phyloP scores from a whole-genome alignment of 37 sponge, comb jelly and placozoan genomes.

The Haliclona indistincta region DNA sequence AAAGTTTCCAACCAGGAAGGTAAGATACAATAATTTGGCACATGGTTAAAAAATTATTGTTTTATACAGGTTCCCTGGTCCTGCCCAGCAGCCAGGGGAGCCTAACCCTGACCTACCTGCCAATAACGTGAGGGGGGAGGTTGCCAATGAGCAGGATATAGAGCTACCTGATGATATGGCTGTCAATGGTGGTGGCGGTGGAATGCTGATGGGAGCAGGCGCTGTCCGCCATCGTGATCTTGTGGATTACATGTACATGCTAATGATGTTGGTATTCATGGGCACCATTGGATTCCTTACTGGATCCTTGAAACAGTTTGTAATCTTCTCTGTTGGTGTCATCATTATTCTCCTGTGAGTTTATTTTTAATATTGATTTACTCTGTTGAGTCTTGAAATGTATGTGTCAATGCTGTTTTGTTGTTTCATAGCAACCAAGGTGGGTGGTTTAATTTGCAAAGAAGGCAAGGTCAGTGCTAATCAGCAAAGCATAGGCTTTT shows the following conservation, averaged over 20 bases:
- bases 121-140: not conserved
- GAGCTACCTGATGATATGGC: conserved; percentile 23
- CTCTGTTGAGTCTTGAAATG: not conserved
- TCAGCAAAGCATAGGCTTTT: not conserved
- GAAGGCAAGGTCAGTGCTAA: conserved; percentile 40
- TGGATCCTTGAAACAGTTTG: conserved; percentile 57
- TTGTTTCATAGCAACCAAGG: conserved; percentile 63
- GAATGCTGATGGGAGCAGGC: conserved; percentile 6
- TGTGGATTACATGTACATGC: conserved; percentile 71
- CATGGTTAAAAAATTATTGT: too few species aligned
- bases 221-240: conserved; percentile 29
- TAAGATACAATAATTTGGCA: not conserved
- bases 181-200: conserved; percentile 38
- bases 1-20: conserved; percentile 11
- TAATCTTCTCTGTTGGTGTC: conserved; percentile 58
- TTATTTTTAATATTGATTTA: not conserved
- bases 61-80: too few species aligned
- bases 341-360: conserved; percentile 76
- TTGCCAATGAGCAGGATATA: not conserved
- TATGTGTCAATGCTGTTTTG: conserved; percentile 19
- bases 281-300: conserved; percentile 63
- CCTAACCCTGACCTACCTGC: not conserved
- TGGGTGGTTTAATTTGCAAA: conserved; percentile 68
- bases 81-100: not conserved
- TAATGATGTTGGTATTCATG: conserved; percentile 55